Evolutionary conservation across 2,888 invertebrate genomes (phyloP), one percentile per base, ranked within the genome.

Genomic region (Sarcophaga caerulescens): DNA sequence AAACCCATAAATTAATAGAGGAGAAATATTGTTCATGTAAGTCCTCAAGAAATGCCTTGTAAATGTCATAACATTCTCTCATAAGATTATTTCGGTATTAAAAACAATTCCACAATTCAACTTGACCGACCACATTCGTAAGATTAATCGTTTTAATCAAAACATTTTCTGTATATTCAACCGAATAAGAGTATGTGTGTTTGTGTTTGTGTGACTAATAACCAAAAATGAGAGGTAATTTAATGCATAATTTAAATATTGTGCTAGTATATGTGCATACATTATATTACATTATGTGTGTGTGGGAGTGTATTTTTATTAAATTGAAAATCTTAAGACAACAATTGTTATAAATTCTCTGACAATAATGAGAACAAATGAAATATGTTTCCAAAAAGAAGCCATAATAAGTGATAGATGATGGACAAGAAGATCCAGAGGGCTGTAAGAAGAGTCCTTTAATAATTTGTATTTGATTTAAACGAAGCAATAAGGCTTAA

Each of bases 61-160:
- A 62, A 74, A 47, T 81, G 81, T 81, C 65, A 74, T 19, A 74
- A 21, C 12, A 59, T 60, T 19, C 52, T 52, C 60, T 74, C 35
- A 6, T 44, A 74, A 65, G 66, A 25, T 44, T 35, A 21, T 76
- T 35, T 35, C 35, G 35, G 10, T 35, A 35, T 35, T 35, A 35
- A 35, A 35, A 35, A 35, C 35, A 35, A 35, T 35, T 35, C 35
- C 52, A 25, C 52, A 47, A 68, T 10, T 62, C 14, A 3, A 35
- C 14, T 10, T 11, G 19, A 76, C 44, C 63, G 44, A 44, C 59
- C 59, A 75, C 60, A 70, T 75, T 70, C 45, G 14, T 70, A 10
- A 70, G 17, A 80, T 70, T 75, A 80, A 84, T 79, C 35, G 79
- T 79, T 65, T 79, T 84, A 65, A 75, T 80, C 70, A 80, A 60